Base-by-base conservation (phyloP, 2,797 vertebrate genomes). In the Sebastes itinus region DNA sequence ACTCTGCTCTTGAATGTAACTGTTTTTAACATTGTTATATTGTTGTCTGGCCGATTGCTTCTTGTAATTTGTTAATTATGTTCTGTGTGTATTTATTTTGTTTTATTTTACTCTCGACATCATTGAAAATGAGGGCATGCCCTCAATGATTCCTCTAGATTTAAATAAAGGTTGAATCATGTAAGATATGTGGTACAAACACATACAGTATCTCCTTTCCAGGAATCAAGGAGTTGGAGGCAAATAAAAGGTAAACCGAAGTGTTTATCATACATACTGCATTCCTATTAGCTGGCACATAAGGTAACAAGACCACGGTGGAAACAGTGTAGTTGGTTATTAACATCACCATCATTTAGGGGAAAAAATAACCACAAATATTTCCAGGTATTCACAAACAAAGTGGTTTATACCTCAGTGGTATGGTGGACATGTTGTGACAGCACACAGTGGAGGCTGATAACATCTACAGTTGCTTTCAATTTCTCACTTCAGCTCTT, bases 361-460 rank as follows among this genome's bases (percentile, higher is more conserved):
- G 42, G 32, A n/a, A 20, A 16, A n/a, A 64, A 23, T 5, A 54
- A 52, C 49, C 72, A 75, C 49, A 72, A 22, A 77, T 56, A 67
- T 65, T 54, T 30, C 4, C 5, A 56, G 35, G 38, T 35, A 67
- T 60, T 56, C 25, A 2, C 20, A 62, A n/a, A 49, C 35, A 7
- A 18, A 49, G 20, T 71, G 5, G 13, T 30, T 80, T 55, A 46
- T 38, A 32, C 13, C 30, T 75, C 62, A 32, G 71, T 4, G 25
- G 22, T 14, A 14, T 5, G n/a, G 23, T 60, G 4, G 22, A 66
- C 86, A 58, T 78, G 88, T 74, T 87, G 71, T 55, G 20, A 82
- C 86, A 88, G 30, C 1, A 1, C 58, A 58, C 18, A 38, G 42
- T 5, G 1, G 2, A 60, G 38, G 14, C 13, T 65, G 77, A 79